Conservation (phyloP, 1,140 invertebrate species). For the Hirudo medicinalis region DNA sequence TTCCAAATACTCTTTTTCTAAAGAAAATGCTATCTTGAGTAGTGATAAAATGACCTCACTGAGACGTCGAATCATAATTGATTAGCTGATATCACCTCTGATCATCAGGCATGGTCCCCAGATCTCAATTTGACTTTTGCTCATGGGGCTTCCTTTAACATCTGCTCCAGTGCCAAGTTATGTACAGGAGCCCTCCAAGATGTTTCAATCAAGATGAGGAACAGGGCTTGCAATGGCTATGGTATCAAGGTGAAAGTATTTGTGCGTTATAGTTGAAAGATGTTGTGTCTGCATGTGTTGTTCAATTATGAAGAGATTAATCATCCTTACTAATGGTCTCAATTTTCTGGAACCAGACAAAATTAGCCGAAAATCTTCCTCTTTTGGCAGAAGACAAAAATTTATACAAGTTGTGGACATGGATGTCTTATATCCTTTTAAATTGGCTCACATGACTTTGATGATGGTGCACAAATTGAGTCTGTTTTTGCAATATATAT, state of each 20-base stretch:
- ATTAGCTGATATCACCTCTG: constrained; percentile 38
- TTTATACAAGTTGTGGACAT: not conserved
- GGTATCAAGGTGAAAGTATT: constrained; percentile 52
- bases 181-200: constrained; percentile 42
- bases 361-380: not conserved
- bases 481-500: not conserved
- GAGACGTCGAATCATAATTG: no score
- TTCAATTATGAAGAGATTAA: no score
- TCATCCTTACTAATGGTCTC: not conserved
- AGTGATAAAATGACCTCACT: no score
- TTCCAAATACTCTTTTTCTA: no score
- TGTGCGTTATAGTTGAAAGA: no score
- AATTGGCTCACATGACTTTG: not conserved
- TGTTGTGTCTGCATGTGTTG: no score
- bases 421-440: constrained; percentile 7
- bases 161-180: not conserved
- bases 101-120: constrained; percentile 36
- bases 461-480: not conserved
- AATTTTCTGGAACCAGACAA: not conserved
- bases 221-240: constrained; percentile 58
- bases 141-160: not conserved
- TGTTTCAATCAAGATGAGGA: constrained; percentile 58
- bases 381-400: not conserved
- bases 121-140: constrained; percentile 25
- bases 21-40: no score